Evolutionary conservation across 2,797 vertebrate species (phyloP).

Genomic region (Myotis myotis): DNA sequence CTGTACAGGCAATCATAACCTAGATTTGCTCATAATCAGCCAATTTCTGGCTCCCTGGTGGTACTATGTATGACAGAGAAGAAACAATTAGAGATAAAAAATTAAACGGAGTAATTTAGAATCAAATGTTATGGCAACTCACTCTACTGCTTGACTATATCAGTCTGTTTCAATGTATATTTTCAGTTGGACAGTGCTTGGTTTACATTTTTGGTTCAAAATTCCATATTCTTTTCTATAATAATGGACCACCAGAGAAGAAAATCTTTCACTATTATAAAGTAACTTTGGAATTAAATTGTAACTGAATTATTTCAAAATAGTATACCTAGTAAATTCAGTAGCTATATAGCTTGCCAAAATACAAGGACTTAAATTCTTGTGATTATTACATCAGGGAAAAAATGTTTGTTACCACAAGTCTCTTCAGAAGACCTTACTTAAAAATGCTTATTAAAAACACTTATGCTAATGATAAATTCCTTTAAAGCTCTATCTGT

Average conservation of each 20-base stretch:
- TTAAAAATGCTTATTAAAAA: slow-evolving; percentile 35
- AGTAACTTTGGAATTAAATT: background rate
- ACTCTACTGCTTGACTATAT: background rate
- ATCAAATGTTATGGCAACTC: background rate
- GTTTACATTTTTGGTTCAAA: background rate
- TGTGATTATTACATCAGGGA: background rate
- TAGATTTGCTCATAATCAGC: background rate
- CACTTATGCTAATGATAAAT: background rate
- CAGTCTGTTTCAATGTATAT: background rate
- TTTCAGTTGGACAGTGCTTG: background rate
- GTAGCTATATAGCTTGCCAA: background rate
- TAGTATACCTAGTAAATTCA: background rate
- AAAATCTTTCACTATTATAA: background rate
- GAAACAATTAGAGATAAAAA: background rate
- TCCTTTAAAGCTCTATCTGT: background rate
- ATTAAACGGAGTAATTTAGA: background rate
- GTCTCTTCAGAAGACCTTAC: background rate
- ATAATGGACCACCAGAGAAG: background rate
- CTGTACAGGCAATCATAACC: background rate
- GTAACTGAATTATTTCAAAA: background rate
- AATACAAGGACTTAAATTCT: background rate
- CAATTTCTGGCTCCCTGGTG: background rate
- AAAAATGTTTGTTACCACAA: background rate
- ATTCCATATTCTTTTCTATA: background rate
- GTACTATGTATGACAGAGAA: background rate